Evolutionary conservation across 2,113 vertebrate genomes (phyloP), one percentile per base, ranked within the genome.

Genomic region (Myotis lucifugus): DNA sequence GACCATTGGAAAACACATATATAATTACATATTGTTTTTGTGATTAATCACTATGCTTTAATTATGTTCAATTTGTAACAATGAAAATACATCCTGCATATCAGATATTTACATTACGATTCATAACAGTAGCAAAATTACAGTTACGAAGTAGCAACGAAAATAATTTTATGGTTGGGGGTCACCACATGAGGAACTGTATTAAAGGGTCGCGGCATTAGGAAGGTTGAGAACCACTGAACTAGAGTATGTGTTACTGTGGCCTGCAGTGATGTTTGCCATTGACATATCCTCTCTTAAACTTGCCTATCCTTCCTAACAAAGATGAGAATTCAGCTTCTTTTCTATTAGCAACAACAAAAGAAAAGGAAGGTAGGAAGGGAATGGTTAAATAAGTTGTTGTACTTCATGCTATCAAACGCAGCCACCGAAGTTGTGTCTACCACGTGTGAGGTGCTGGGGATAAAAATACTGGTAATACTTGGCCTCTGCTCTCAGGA

Each of bases 361-460:
- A 5, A 64, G 59, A 72, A 64, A 77, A 73, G 18, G 13, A 15
- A 61, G 17, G 12, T 27, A 56, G 56, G 8, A 74, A 15, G 27
- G 6, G 11, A 83, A 89, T 25, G 4, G 54, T 70, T 87, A 91
- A 89, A 93, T 48, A 79, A 82, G 48, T 90, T 77, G 81, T 32
- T 69, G 32, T 85, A 42, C 17, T 78, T 78, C 48, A 40, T 64
- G 29, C n/a, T 73, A 67, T 46, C n/a, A 87, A 91, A 95, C 56
- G 7, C n/a, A 85, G 32, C 50, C 40, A 42, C 46, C 48, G 78
- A 86, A 83, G 64, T 14, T 83, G 40, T 85, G 6, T 81, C 34
- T 42, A 82, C 19, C 15, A 74, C 11, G 4, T 59, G 9, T n/a
- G 8, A 91, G 52, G n/a, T 27, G 3, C 42, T 32, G 12, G 12